Evolutionary conservation across 2,888 invertebrate species (phyloP).

Genomic region (Clivina fossor): DNA sequence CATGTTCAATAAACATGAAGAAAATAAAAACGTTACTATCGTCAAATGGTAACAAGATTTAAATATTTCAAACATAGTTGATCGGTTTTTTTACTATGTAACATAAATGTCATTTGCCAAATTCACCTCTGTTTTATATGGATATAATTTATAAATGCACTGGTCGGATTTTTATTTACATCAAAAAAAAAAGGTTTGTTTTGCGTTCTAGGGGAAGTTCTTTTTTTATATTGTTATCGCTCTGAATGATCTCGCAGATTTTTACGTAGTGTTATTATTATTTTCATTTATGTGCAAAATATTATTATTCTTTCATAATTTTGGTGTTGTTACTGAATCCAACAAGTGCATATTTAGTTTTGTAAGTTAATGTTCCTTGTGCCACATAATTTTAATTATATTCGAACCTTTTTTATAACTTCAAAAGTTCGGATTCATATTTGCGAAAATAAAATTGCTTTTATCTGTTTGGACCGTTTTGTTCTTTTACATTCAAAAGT

Average conservation of each 20-base stretch:
- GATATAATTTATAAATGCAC: constrained; percentile 41
- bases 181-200: constrained; percentile 43
- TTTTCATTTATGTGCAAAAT: constrained; percentile 16
- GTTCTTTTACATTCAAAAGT: constrained; percentile 23
- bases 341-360: constrained; percentile 43
- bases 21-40: constrained; percentile 22
- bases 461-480: constrained; percentile 38
- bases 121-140: constrained; percentile 50
- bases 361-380: constrained; percentile 49
- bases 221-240: constrained; percentile 28
- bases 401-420: constrained; percentile 16
- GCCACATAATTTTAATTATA: constrained; percentile 43
- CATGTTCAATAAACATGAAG: no score
- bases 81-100: constrained; percentile 51
- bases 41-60: constrained; percentile 19
- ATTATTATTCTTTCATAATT: constrained; percentile 14
- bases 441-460: constrained; percentile 9
- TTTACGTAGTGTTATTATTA: constrained; percentile 31
- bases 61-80: not conserved
- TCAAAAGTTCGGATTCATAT: constrained; percentile 19
- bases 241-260: constrained; percentile 27
- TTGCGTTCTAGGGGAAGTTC: constrained; percentile 38
- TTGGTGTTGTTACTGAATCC: constrained; percentile 34
- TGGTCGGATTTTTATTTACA: constrained; percentile 41
- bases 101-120: constrained; percentile 58